Evolutionary conservation across 2,888 invertebrate genomes (phyloP).

Genomic region (Drosophila stalkeri): DNA sequence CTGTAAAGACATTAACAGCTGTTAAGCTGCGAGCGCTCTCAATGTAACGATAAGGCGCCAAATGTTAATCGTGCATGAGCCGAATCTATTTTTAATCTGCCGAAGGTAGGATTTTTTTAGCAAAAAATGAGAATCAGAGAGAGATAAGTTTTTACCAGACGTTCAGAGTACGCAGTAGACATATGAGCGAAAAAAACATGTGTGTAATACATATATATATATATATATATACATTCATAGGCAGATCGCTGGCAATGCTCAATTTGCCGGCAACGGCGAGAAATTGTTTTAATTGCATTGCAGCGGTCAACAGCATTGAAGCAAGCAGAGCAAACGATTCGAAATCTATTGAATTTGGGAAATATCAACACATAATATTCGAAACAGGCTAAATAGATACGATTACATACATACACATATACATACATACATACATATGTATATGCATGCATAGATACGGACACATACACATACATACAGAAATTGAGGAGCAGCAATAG

Average conservation of each 20-base stretch:
- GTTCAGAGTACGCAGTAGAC: conserved; percentile 14
- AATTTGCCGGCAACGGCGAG: conserved; percentile 8
- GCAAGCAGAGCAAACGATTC: conserved; percentile 14
- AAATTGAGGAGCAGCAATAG: background rate
- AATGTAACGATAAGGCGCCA: conserved; percentile 13
- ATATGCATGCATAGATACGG: background rate
- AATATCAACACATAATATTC: background rate
- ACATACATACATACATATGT: background rate
- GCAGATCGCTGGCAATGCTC: background rate
- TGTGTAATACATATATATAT: background rate
- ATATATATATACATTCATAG: too few species aligned
- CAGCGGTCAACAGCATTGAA: conserved; percentile 23
- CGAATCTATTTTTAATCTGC: conserved; percentile 24
- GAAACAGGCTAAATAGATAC: background rate
- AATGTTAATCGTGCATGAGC: background rate
- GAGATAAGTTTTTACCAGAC: conserved; percentile 28
- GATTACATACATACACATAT: conserved; percentile 1
- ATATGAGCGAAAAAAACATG: background rate
- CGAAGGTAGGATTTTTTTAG: conserved; percentile 1
- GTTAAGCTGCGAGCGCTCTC: conserved; percentile 10
- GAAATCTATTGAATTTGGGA: conserved; percentile 7
- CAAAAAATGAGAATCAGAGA: conserved; percentile 1
- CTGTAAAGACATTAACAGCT: conserved; percentile 3
- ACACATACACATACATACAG: background rate
- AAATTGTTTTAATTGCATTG: conserved; percentile 21